Evolutionary conservation across 2,113 vertebrate species (phyloP), one percentile per base, ranked within the genome.

Genomic region (Hydropotes inermis): DNA sequence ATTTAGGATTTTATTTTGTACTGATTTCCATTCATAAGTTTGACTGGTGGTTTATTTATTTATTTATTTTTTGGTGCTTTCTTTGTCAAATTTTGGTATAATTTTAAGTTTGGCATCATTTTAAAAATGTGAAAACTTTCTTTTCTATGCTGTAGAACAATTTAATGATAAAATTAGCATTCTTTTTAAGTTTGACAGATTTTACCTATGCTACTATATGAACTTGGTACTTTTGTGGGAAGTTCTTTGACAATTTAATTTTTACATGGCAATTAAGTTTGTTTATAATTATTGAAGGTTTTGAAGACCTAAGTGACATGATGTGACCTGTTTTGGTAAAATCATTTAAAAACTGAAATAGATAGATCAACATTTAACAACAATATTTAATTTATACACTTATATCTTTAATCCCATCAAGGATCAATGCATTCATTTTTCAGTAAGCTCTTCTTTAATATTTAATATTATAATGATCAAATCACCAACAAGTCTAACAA

Each of bases 341-440:
- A 85, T 85, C 25, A 85, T 43, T 74, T 60, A 84, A 84, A 95
- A 85, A 90, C 39, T 57, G 93, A 94, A 94, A 82, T 57, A 57
- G 36, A 47, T 58, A 81, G 27, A 74, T 58, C 16, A 83, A 89
- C 25, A 74, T 39, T 83, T 89, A 21, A 28, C 54, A 94, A 94
- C 17, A 94, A 94, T 57, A 83, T 50, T 95, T 57, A 83, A 83
- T 28, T 58, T 95, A 85, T 58, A 76, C 30, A 74, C 9, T 52
- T 27, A 28, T n/a, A 93, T 76, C 39, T 76, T 84, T 36, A 86
- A 76, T 36, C 33, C 36, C 21, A 89, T 67, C 47, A 76, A 91
- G 55, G 14, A 60, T 52, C 10, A 54, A 76, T 61, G 76, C 17
- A 57, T 57, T 50, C 43, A 79, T 82, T 89, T 36, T 83, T 47